Base-by-base conservation (phyloP, 2,797 vertebrate genomes). In the Squalus acanthias region DNA sequence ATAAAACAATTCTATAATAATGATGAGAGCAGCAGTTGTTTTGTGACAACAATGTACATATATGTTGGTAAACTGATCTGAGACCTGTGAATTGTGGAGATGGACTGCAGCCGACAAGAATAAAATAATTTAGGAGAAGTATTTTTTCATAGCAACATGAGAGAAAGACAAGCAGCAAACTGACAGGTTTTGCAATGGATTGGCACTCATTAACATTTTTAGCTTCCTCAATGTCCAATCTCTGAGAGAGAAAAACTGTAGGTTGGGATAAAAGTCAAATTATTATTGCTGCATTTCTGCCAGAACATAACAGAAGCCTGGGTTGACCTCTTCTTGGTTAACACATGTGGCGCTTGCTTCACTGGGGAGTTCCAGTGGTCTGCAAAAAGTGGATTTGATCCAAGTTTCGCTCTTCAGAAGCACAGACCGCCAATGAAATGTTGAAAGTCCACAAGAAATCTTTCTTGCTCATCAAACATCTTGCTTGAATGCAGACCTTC, bases 341-440 rank as follows among this genome's bases (percentile, higher is more conserved):
- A 74, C 70, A 63, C 24, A 39, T 65, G n/a, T 67, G 92, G 92
- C 17, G 22, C 24, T 70, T 50, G 76, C 67, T 74, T 72, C 69
- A 95, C 29, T 95, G 13, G 46, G 26, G 24, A 72, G 13, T 74
- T 94, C 69, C 69, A 72, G 91, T 1, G 15, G 88, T 63, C 60
- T 91, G 88, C 70, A 57, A 74, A 53, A 74, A 17, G 4, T 95
- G 69, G 50, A 74, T 24, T n/a, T 8, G 29, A 74, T 74, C 94
- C 70, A 74, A 95, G n/a, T 93, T 95, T 74, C 70, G 74, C 69
- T 95, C 50, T 72, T 95, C 94, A 95, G 29, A 74, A 29, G 17
- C 70, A 95, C 70, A 95, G 15, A 74, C 94, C 70, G 74, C 50
- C 15, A 76, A 53, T 53, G 50, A 57, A 74, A 95, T 8, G 46